These are phyloP conservation scores for Prunella himalayana DNA, from an alignment of 2,113 vertebrate genomes.

Conservation along the genomic window DNA sequence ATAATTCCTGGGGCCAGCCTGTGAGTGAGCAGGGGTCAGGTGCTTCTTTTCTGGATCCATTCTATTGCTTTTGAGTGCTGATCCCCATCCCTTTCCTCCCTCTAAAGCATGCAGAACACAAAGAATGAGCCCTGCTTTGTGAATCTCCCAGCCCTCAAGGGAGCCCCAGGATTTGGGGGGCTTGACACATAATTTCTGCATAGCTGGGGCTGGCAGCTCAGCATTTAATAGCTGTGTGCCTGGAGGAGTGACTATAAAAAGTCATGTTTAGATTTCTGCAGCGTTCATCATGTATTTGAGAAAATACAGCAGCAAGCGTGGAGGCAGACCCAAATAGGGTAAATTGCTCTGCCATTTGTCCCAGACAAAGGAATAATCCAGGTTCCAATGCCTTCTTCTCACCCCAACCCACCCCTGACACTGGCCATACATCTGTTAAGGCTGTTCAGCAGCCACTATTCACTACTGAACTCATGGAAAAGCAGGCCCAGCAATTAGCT, in stretches of 20 bases:
- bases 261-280: conserved; percentile 36
- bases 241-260: conserved; percentile 2
- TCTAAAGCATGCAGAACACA: rapidly evolving
- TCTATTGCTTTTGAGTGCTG: neutral
- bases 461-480: neutral
- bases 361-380: rapidly evolving
- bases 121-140: neutral
- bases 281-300: conserved; percentile 1
- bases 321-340: conserved; percentile 20
- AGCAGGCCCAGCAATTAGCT: neutral
- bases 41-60: neutral
- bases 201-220: neutral
- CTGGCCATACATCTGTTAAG: neutral
- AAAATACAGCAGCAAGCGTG: neutral
- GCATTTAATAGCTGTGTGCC: neutral
- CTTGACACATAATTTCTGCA: neutral
- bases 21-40: neutral
- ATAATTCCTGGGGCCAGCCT: neutral
- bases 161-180: neutral
- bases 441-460: neutral
- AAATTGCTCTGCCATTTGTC: neutral
- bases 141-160: neutral
- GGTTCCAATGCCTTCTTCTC: neutral
- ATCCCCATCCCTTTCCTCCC: neutral
- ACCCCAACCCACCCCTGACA: neutral